These are phyloP conservation scores for Lacerta bilineata DNA, from an alignment of 2,797 vertebrate species.

Conservation along the genomic window DNA sequence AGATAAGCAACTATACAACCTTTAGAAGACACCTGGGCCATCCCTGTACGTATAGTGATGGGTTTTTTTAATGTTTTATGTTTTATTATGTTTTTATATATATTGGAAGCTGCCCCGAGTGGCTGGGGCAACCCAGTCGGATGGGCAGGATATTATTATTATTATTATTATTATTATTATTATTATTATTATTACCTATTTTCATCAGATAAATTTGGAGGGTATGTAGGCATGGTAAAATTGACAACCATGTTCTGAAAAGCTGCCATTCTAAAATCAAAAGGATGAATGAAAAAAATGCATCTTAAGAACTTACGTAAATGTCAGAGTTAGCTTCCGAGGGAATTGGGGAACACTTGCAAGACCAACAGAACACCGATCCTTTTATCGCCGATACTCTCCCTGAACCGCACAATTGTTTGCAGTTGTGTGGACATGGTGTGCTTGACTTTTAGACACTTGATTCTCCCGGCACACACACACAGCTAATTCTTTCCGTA, in stretches of 20 bases:
- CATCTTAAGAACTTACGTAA: not conserved
- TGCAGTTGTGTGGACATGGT: not conserved
- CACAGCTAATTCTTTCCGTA: not conserved
- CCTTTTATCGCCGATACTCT: constrained; percentile 26
- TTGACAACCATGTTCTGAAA: not conserved
- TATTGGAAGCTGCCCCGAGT: too few species aligned
- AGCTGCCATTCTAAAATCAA: not conserved
- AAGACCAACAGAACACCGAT: not conserved
- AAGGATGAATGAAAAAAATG: not conserved
- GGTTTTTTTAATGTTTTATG: too few species aligned
- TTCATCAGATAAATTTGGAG: too few species aligned
- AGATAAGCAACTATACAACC: too few species aligned
- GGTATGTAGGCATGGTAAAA: not conserved
- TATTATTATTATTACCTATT: too few species aligned
- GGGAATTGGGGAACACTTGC: too few species aligned
- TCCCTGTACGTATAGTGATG: too few species aligned
- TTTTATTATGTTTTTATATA: too few species aligned
- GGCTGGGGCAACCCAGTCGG: too few species aligned
- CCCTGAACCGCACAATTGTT: constrained; percentile 36
- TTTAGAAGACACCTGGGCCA: too few species aligned
- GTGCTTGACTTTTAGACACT: constrained; percentile 6
- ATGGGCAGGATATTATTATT: too few species aligned
- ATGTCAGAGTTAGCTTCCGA: not conserved
- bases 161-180: too few species aligned
- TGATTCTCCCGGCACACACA: constrained; percentile 7